These are phyloP conservation scores for Mixornis gularis DNA, from an alignment of 2,113 vertebrate genomes.

Conservation along the genomic window DNA sequence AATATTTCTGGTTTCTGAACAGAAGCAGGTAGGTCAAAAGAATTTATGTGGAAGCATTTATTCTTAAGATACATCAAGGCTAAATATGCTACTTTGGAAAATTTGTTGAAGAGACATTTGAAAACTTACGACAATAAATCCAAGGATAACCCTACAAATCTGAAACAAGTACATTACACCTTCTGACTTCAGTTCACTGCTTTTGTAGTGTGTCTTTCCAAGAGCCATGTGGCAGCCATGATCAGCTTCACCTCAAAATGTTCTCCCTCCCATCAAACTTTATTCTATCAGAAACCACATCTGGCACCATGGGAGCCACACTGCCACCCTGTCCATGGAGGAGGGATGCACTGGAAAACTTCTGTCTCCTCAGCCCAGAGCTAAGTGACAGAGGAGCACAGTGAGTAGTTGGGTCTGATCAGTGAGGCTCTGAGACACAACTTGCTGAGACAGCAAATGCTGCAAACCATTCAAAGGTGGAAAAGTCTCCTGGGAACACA, in stretches of 20 bases:
- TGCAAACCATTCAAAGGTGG: neutral
- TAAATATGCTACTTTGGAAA: neutral
- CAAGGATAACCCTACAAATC: neutral
- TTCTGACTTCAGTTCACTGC: neutral
- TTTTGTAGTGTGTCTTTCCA: neutral
- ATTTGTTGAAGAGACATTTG: neutral
- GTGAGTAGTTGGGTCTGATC: neutral
- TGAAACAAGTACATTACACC: neutral
- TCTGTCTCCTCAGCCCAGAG: neutral
- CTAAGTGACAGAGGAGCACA: neutral
- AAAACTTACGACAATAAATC: neutral
- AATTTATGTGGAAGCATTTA: neutral
- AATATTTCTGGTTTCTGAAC: neutral
- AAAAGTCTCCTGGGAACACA: neutral
- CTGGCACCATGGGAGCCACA: neutral
- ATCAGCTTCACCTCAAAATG: neutral
- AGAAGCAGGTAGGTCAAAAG: neutral
- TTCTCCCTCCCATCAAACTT: neutral
- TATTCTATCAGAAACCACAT: neutral
- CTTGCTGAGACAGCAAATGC: neutral
- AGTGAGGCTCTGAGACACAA: neutral
- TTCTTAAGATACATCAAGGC: neutral
- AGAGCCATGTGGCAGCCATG: neutral
- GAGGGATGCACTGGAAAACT: neutral
- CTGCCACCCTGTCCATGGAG: neutral